Conservation (phyloP, 2,888 invertebrate species). For the Acholoe squamosa region DNA sequence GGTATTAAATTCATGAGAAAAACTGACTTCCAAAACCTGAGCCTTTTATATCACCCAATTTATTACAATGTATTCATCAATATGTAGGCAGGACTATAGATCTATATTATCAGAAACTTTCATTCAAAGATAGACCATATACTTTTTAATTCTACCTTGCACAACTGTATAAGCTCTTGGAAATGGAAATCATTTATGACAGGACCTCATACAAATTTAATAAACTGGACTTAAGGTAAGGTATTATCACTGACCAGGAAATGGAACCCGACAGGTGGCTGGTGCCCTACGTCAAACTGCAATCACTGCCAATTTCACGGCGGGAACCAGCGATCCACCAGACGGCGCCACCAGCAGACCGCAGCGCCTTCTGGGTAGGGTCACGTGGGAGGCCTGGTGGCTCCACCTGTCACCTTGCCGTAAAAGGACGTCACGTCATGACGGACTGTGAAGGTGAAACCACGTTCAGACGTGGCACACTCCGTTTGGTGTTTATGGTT, state of each 20-base stretch:
- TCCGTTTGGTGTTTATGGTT: not conserved
- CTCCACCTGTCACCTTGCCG: not conserved
- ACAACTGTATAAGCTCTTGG: too few species aligned
- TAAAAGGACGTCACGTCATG: not conserved
- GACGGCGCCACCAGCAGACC: not conserved
- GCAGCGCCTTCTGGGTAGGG: slow-evolving; percentile 21
- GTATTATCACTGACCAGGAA: not conserved
- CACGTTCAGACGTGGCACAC: not conserved
- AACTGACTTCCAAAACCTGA: too few species aligned
- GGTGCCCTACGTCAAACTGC: not conserved
- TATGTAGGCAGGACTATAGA: too few species aligned
- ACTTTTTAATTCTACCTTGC: too few species aligned
- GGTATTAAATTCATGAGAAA: too few species aligned
- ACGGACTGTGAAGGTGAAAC: not conserved
- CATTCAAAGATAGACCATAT: too few species aligned
- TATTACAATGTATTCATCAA: too few species aligned
- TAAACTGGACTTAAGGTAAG: not conserved
- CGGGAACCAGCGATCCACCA: not conserved
- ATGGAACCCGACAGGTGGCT: not conserved
- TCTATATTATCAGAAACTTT: too few species aligned
- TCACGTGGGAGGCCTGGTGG: not conserved
- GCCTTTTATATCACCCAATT: too few species aligned
- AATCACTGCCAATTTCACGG: slow-evolving; percentile 7
- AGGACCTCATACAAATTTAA: not conserved
- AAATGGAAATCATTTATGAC: too few species aligned